These are phyloP conservation scores for Chymomyza caudatula DNA, from an alignment of 2,888 invertebrate genomes.

Conservation along the genomic window DNA sequence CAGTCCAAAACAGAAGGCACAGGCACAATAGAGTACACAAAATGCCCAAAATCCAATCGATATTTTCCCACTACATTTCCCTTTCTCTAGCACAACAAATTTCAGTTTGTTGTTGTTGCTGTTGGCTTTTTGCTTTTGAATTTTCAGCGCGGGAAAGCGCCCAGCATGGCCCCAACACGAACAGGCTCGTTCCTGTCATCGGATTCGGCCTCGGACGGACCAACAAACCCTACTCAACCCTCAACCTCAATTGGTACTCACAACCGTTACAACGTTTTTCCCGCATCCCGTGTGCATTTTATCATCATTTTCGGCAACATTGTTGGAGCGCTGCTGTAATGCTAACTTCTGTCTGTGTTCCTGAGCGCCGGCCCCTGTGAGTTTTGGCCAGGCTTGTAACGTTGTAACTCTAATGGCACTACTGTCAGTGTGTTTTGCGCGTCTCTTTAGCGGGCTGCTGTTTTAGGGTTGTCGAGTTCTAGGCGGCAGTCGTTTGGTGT, in stretches of 20 bases:
- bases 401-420: slow-evolving; percentile 41
- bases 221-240: too few relatives aligned
- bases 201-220: background rate
- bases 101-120: slow-evolving; percentile 24
- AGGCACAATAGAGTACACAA: slow-evolving; percentile 9
- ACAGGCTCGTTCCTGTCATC: background rate
- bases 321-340: too few relatives aligned
- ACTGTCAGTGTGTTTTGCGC: background rate
- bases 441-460: too few relatives aligned
- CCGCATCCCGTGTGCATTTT: too few relatives aligned
- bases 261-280: background rate
- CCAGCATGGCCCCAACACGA: slow-evolving; percentile 1
- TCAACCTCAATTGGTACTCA: background rate
- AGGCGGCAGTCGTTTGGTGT: too few relatives aligned
- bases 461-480: background rate
- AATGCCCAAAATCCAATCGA: slow-evolving; percentile 52
- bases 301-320: background rate
- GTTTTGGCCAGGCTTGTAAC: slow-evolving; percentile 42
- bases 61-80: slow-evolving; percentile 47
- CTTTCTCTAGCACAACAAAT: slow-evolving; percentile 47
- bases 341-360: slow-evolving; percentile 15
- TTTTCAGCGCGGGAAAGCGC: slow-evolving; percentile 32
- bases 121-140: slow-evolving; percentile 10
- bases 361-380: slow-evolving; percentile 51
- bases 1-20: slow-evolving; percentile 12